phyloP scores from a whole-genome alignment of 2,113 vertebrate genomes.

The Spilogale gracilis region DNA sequence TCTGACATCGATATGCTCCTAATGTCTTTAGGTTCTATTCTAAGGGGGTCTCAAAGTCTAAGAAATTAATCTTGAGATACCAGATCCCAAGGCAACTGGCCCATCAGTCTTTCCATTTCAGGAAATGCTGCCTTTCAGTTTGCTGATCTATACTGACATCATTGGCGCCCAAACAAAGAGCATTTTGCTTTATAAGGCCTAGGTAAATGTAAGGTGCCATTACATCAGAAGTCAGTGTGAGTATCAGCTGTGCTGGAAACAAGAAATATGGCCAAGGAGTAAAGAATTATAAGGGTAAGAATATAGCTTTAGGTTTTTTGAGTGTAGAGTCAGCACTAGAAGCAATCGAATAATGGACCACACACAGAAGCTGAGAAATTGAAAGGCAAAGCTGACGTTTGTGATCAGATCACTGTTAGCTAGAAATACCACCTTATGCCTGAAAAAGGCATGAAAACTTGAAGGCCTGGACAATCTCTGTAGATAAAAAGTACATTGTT shows the following conservation, averaged over 20 bases:
- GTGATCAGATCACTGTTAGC: not conserved
- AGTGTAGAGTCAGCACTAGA: not conserved
- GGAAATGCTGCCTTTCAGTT: conserved; percentile 29
- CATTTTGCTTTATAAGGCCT: conserved; percentile 57
- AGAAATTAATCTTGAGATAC: conserved; percentile 18
- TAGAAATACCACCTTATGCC: not conserved
- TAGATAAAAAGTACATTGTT: conserved; percentile 35
- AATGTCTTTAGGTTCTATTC: conserved; percentile 39
- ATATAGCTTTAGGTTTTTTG: conserved; percentile 23
- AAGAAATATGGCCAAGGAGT: conserved; percentile 39
- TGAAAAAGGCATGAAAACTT: not conserved
- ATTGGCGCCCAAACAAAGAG: conserved; percentile 53
- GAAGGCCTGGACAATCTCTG: conserved; percentile 6
- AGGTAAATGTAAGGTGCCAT: not conserved
- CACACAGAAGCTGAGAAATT: not conserved
- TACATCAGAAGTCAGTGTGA: conserved; percentile 35
- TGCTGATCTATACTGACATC: conserved; percentile 54
- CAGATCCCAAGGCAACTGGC: conserved; percentile 22
- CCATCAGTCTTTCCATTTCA: conserved; percentile 41
- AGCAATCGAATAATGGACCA: not conserved
- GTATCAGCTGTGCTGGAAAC: conserved; percentile 50
- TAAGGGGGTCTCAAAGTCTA: conserved; percentile 36
- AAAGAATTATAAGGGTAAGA: conserved; percentile 60
- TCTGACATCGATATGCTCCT: not conserved
- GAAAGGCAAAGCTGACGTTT: conserved; percentile 34